Base-by-base conservation (phyloP, 2,113 vertebrate genomes). In the Gymnocephalus cernua region DNA sequence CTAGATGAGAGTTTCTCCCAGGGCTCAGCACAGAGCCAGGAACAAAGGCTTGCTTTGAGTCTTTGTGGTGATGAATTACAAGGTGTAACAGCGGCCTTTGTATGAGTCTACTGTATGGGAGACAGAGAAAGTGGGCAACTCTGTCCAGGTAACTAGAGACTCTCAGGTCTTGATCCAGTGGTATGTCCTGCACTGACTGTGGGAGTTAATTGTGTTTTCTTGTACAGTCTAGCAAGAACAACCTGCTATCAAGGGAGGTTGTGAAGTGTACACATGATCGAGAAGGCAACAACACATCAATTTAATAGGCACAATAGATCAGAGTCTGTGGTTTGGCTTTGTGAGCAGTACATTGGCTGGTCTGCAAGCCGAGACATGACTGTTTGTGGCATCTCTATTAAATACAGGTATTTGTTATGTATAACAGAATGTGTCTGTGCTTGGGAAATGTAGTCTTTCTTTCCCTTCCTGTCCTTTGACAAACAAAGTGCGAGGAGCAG, bases 41-140 rank as follows among this genome's bases (percentile, higher is more conserved):
- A 76, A 91, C 89, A 92, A 89, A 90, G 82, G 48, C 70, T 53
- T 5, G 48, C 86, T 88, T 88, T 92, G 67, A 93, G 79, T 69
- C 80, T 70, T 59, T 67, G 80, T 54, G 67, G 77, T 57, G 84
- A 87, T 82, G 74, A 86, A 91, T 82, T 88, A 65, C 72, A 79
- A 91, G 81, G 88, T 90, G 83, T 85, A 82, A 61, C 81, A 72
- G 77, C 68, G 23, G 19, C 67, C 63, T 90, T 38, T 89, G 78
- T 78, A 11, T 80, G 88, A 29, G 61, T 67, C 23, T 57, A 38
- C 61, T 79, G 74, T 65, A 63, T 57, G n/a, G 73, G 65, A 82
- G 82, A 82, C 68, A 7, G 53, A 79, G 72, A 83, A 56, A 70
- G 63, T 61, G 67, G 65, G 50, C 71, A 18, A 76, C 23, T 70